These are phyloP conservation scores for Drosophila anomelani DNA, from an alignment of 2,888 invertebrate species.

Conservation along the genomic window DNA sequence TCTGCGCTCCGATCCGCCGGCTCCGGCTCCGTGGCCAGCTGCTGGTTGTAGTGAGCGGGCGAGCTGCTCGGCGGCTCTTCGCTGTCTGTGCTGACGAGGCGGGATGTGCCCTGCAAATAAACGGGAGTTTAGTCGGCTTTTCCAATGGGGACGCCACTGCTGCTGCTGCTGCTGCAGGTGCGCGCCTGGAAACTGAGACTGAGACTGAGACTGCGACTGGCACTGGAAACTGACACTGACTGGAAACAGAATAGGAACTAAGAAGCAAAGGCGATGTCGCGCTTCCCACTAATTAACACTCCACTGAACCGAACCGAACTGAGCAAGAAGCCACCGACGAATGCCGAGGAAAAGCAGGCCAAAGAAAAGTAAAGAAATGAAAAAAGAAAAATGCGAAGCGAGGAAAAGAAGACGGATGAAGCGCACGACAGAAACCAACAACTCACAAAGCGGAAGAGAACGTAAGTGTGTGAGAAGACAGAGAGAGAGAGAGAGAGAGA, in stretches of 20 bases:
- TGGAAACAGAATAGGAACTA: slow-evolving; percentile 6
- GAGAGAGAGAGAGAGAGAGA: slow-evolving; percentile 9
- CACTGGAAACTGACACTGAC: not conserved
- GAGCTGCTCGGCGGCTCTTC: slow-evolving; percentile 85
- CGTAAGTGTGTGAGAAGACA: slow-evolving; percentile 13
- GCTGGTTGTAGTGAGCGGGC: slow-evolving; percentile 55
- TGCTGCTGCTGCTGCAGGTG: not conserved
- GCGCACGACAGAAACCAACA: slow-evolving; percentile 25
- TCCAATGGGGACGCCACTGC: slow-evolving; percentile 1
- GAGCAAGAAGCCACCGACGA: slow-evolving; percentile 26
- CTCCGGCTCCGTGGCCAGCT: slow-evolving; percentile 34
- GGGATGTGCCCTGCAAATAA: slow-evolving; percentile 86
- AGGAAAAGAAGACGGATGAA: not conserved
- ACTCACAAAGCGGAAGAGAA: slow-evolving; percentile 32
- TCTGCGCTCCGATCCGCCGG: slow-evolving; percentile 14
- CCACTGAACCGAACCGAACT: slow-evolving; percentile 29
- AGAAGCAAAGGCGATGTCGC: not conserved
- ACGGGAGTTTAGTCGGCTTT: not conserved
- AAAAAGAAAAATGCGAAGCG: slow-evolving; percentile 5
- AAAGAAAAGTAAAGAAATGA: slow-evolving; percentile 2
- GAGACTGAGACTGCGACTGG: not conserved
- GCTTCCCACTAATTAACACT: slow-evolving; percentile 22
- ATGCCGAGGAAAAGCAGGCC: slow-evolving; percentile 28
- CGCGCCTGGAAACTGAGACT: not conserved
- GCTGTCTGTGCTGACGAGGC: slow-evolving; percentile 88